Conservation (phyloP, 2,888 invertebrate genomes). For the Amblyjoppa proteus region DNA sequence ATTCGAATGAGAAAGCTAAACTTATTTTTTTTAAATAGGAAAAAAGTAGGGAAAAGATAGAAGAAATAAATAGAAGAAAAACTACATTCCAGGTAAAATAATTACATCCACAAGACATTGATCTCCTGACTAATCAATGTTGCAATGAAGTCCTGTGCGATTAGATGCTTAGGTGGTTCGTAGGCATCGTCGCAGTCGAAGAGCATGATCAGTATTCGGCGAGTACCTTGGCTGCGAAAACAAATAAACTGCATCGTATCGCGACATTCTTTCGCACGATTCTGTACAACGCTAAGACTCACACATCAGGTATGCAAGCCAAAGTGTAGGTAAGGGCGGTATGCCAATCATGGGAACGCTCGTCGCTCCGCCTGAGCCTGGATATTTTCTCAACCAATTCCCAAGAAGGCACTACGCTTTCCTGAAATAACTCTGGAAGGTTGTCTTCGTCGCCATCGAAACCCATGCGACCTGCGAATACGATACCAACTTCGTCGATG, state of each 20-base stretch:
- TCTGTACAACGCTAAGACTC: background rate
- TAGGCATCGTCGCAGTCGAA: conserved; percentile 45
- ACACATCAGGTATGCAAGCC: conserved; percentile 8
- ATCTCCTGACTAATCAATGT: background rate
- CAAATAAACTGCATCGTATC: background rate
- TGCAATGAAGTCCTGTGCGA: background rate
- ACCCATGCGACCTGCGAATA: conserved; percentile 15
- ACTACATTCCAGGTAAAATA: conserved; percentile 5
- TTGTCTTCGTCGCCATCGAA: background rate
- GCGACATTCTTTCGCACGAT: background rate
- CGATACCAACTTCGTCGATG: conserved; percentile 53
- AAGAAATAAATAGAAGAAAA: background rate
- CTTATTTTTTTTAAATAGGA: background rate
- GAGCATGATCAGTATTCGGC: conserved; percentile 45
- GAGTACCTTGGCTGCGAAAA: conserved; percentile 26
- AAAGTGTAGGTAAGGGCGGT: conserved; percentile 17
- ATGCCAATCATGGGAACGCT: conserved; percentile 40
- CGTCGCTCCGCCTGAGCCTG: background rate
- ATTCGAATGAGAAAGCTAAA: background rate
- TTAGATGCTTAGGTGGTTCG: background rate
- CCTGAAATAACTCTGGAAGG: background rate
- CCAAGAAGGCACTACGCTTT: conserved; percentile 38
- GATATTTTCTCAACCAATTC: conserved; percentile 40
- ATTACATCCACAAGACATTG: conserved; percentile 65
- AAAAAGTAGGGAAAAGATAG: background rate